Base-by-base conservation (phyloP, 2,797 vertebrate species). In the Glyptemys insculpta region DNA sequence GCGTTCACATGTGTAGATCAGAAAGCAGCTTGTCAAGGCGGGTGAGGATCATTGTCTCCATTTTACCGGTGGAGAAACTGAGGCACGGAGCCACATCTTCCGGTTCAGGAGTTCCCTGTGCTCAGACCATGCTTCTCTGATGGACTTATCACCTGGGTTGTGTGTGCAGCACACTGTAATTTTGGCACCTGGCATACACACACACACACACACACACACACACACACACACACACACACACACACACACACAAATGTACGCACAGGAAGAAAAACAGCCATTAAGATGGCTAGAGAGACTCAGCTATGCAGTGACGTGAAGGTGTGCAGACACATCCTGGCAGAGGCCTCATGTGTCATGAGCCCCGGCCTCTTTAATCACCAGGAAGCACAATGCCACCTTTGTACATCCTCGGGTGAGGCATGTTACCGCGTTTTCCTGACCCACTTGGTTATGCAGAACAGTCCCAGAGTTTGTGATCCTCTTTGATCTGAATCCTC, bases 401-500 rank as follows among this genome's bases (percentile, higher is more conserved):
- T 72, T 10, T n/a, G 68, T 68, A 6, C 37, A 12, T 41, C 23
- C 37, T 44, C 37, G 5, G 21, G 41, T 29, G 41, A 27, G 41
- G 72, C 72, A 76, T 8, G 23, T 27, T 44, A 44, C 41, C 21
- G 7, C 6, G 6, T 76, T 44, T 44, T 76, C 37, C 23, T 76
- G 68, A 44, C 37, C 68, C 23, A 25, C 52, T 8, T 8, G 37
- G 37, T 76, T 8, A 76, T 54, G 3, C 25, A 3, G 83, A 52
- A 44, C 74, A 82, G 87, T 47, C 82, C 82, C 1, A 0, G 47
- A 83, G 31, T 34, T 88, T 3, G 0, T 0, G 1, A 7, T 50
- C 9, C 29, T 0, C 74, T 81, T 15, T 0, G 50, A 52, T 52
- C 80, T 0, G 0, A 53, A 41, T 31, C 83, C 6, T 1, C 57